Conservation (phyloP, 2,888 invertebrate species). For the Chymomyza amoena region DNA sequence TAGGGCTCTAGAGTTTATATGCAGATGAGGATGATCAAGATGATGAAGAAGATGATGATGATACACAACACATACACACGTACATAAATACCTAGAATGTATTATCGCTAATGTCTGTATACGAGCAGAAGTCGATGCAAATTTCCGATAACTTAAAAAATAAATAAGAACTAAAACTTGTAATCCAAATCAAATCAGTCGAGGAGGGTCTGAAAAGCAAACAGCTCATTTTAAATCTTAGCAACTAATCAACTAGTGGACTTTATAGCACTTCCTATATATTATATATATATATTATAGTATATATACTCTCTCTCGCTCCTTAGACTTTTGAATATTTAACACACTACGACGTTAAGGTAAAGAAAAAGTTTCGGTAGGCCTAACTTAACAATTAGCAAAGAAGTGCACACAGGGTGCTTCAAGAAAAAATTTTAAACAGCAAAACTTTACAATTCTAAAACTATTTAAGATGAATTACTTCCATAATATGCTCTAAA, state of each 20-base stretch:
- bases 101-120: slow-evolving; percentile 4
- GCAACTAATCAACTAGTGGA: slow-evolving; percentile 56
- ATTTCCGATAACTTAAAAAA: slow-evolving; percentile 2
- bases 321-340: slow-evolving; percentile 58
- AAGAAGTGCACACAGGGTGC: slow-evolving; percentile 3
- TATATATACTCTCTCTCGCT: slow-evolving; percentile 42
- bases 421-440: slow-evolving; percentile 42
- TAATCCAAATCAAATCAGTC: neutral
- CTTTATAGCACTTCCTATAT: slow-evolving; percentile 66
- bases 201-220: neutral
- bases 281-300: slow-evolving; percentile 7
- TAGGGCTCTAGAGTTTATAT: slow-evolving; percentile 64
- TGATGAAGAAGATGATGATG: neutral
- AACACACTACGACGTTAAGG: slow-evolving; percentile 13
- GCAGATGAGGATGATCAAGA: slow-evolving; percentile 22
- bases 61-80: slow-evolving; percentile 9
- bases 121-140: slow-evolving; percentile 7
- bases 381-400: slow-evolving; percentile 43
- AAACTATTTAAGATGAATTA: slow-evolving; percentile 61
- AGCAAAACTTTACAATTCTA: slow-evolving; percentile 53
- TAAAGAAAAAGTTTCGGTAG: slow-evolving; percentile 38
- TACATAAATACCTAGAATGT: slow-evolving; percentile 8
- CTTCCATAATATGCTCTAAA: slow-evolving; percentile 67
- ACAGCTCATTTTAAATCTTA: slow-evolving; percentile 64
- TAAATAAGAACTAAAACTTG: neutral